These are phyloP conservation scores for Delia radicum DNA, from an alignment of 1,140 invertebrate genomes.

Conservation along the genomic window DNA sequence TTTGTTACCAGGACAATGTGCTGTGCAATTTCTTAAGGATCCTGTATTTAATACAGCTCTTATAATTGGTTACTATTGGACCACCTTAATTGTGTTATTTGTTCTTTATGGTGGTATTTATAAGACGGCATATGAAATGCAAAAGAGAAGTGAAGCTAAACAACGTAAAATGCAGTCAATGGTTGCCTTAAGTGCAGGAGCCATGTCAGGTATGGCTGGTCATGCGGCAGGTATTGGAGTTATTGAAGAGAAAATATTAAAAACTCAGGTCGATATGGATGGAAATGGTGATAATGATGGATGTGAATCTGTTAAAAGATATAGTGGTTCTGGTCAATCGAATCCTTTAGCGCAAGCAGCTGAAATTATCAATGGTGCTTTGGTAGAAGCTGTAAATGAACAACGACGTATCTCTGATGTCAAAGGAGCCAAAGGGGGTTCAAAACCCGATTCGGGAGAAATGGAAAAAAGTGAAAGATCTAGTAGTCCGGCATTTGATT, in stretches of 20 bases:
- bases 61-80: constrained; percentile 98
- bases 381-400: constrained; percentile 20
- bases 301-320: constrained; percentile 36
- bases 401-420: constrained; percentile 47
- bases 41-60: constrained; percentile 97
- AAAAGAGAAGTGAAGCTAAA: constrained; percentile 94
- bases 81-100: constrained; percentile 89
- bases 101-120: constrained; percentile 97
- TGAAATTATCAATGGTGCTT: constrained; percentile 28
- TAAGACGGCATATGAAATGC: constrained; percentile 96
- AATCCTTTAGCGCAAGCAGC: constrained; percentile 42
- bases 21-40: constrained; percentile 97
- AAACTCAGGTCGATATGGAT: constrained; percentile 57
- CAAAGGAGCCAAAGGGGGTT: constrained; percentile 55
- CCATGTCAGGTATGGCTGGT: constrained; percentile 86
- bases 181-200: constrained; percentile 83
- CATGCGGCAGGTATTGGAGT: constrained; percentile 82
- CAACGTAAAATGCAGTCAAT: constrained; percentile 92
- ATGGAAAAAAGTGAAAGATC: constrained; percentile 83
- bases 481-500: constrained; percentile 93
- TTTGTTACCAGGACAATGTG: constrained; percentile 84
- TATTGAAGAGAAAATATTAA: constrained; percentile 68
- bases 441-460: constrained; percentile 58
- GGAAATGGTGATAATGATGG: constrained; percentile 8
- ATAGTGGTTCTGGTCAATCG: constrained; percentile 45